A percentile compares a stretch with the other conserved stretches of the same genome.
Evolutionary conservation across 2,888 invertebrate genomes (phyloP).

Genomic region (Rhodophaea formosa): DNA sequence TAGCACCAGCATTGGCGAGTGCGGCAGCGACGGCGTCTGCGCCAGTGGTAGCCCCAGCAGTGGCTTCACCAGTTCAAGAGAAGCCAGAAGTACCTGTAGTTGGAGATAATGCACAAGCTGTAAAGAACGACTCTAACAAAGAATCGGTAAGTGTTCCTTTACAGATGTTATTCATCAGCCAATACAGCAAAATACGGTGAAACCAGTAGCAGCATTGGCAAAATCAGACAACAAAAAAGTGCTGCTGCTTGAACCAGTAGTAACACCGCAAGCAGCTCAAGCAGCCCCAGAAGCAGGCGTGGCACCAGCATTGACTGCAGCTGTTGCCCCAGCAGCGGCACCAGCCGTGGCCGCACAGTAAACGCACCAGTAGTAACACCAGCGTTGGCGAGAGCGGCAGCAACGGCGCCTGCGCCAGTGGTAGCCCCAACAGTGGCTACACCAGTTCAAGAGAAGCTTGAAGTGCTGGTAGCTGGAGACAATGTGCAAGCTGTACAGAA

Average conservation of each 20-base stretch:
- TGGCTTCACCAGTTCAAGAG: background rate
- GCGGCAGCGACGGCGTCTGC: background rate
- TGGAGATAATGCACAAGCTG: background rate
- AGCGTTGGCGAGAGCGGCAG: background rate
- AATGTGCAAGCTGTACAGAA: background rate
- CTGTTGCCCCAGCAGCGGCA: no score
- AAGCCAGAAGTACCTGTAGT: background rate
- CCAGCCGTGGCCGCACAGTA: background rate
- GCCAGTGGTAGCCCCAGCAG: background rate
- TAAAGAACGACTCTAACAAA: background rate
- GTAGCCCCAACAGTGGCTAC: background rate
- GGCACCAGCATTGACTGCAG: no score
- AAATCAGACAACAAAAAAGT: constrained; percentile 7
- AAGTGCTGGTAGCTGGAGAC: background rate
- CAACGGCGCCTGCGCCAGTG: background rate
- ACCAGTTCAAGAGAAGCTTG: background rate
- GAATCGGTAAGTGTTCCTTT: background rate
- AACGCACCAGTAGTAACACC: background rate
- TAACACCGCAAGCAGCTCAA: background rate
- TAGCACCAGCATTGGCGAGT: background rate
- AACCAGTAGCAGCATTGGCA: background rate
- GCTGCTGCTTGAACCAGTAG: background rate
- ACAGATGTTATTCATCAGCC: no score
- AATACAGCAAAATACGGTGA: background rate
- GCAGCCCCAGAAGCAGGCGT: no score